Percentiles rank a stretch among this genome's conserved stretches.
phyloP scores from a whole-genome alignment of 1,140 invertebrate species.

The Zelostemma sp. region DNA sequence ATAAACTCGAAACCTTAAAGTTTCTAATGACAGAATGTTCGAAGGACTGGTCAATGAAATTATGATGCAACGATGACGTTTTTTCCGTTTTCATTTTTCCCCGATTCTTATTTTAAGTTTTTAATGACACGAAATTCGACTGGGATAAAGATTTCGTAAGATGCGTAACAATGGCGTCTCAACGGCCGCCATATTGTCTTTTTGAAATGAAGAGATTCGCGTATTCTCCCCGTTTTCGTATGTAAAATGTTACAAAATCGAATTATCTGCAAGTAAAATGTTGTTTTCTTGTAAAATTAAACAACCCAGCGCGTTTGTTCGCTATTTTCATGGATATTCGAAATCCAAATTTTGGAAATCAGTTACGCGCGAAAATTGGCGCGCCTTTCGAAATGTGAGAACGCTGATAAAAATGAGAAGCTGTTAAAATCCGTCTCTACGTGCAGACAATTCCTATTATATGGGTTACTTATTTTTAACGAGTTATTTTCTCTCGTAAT shows the following conservation, averaged over 20 bases:
- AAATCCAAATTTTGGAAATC: too few relatives aligned
- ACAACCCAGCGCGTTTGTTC: too few relatives aligned
- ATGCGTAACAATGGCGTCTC: too few relatives aligned
- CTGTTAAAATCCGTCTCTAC: background rate
- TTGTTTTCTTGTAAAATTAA: too few relatives aligned
- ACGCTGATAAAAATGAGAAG: background rate
- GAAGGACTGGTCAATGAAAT: background rate
- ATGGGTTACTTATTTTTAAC: too few relatives aligned
- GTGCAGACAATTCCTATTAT: background rate
- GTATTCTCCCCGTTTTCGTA: background rate
- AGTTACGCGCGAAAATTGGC: constrained; percentile 4
- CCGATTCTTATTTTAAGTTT: too few relatives aligned
- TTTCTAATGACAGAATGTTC: constrained; percentile 3
- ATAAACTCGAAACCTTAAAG: constrained; percentile 31
- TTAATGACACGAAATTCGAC: background rate
- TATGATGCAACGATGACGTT: background rate
- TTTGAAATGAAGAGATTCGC: too few relatives aligned
- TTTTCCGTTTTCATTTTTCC: too few relatives aligned
- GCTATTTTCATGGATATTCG: too few relatives aligned
- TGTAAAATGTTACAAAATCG: background rate
- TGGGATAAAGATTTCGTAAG: background rate
- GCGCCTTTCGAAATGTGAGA: background rate
- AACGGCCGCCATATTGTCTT: too few relatives aligned
- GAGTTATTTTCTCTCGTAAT: too few relatives aligned
- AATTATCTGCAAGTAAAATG: too few relatives aligned